These are phyloP conservation scores for Nannospalax galili DNA, from an alignment of 2,113 vertebrate species.

Conservation along the genomic window DNA sequence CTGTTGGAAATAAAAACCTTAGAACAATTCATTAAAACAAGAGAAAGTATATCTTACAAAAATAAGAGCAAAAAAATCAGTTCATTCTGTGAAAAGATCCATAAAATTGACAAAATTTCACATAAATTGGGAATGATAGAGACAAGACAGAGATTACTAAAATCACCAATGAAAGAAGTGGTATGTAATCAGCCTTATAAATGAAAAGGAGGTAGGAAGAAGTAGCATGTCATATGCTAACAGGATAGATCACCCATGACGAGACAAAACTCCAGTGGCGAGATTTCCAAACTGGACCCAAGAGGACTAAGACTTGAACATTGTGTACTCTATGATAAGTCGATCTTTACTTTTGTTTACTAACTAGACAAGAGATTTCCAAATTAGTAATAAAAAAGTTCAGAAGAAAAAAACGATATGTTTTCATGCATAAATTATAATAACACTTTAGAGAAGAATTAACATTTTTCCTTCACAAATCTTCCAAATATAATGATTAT, in stretches of 20 bases:
- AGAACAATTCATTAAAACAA: no score
- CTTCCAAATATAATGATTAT: background rate
- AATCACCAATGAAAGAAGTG: background rate
- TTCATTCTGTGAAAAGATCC: background rate
- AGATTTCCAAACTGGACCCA: background rate
- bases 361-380: background rate
- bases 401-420: background rate
- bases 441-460: background rate
- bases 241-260: rapidly evolving
- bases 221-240: no score
- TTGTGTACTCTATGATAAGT: background rate
- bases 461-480: background rate
- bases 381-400: background rate
- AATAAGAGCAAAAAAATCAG: background rate
- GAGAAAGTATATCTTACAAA: background rate
- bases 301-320: background rate
- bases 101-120: background rate
- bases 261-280: background rate
- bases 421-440: background rate
- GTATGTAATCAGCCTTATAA: background rate
- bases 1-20: no score
- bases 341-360: background rate
- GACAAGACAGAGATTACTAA: background rate
- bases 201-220: background rate
- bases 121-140: no score